These are phyloP conservation scores for Euwallacea similis DNA, from an alignment of 1,140 invertebrate species.

Conservation along the genomic window DNA sequence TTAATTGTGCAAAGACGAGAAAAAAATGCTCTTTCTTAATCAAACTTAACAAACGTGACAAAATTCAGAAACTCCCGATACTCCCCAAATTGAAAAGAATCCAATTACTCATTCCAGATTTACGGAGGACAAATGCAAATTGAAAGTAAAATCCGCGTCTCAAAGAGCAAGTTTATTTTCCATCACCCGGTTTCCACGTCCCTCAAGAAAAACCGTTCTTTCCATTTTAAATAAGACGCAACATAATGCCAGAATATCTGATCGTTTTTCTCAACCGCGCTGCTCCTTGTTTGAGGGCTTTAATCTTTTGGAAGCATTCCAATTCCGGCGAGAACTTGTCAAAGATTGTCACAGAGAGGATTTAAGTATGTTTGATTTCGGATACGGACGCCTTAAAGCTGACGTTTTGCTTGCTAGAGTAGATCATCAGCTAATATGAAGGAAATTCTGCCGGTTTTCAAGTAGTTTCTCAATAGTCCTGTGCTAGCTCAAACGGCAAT, in stretches of 20 bases:
- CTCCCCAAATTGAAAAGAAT: constrained; percentile 15
- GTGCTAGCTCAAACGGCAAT: too few relatives aligned
- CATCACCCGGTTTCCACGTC: constrained; percentile 3
- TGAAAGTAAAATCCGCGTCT: constrained; percentile 28
- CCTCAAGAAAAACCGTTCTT: constrained; percentile 19
- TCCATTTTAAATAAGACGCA: constrained; percentile 31
- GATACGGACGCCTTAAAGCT: too few relatives aligned
- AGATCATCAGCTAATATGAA: too few relatives aligned
- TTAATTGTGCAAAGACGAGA: not conserved
- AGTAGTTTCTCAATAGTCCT: too few relatives aligned
- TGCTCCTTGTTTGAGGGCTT: constrained; percentile 22
- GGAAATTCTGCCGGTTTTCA: too few relatives aligned
- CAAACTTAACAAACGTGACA: constrained; percentile 10
- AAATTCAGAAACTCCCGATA: not conserved
- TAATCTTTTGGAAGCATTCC: constrained; percentile 21
- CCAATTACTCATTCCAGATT: constrained; percentile 23
- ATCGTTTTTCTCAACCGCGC: constrained; percentile 21
- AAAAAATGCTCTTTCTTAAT: not conserved
- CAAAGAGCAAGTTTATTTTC: constrained; percentile 25
- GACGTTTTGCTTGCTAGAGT: too few relatives aligned
- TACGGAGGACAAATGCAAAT: constrained; percentile 23
- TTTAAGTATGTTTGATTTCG: constrained; percentile 1
- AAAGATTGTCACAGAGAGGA: constrained; percentile 4
- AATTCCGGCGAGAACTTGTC: constrained; percentile 10
- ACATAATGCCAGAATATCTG: constrained; percentile 30